Base-by-base conservation (phyloP, 2,888 invertebrate species). In the Heliconius sara region DNA sequence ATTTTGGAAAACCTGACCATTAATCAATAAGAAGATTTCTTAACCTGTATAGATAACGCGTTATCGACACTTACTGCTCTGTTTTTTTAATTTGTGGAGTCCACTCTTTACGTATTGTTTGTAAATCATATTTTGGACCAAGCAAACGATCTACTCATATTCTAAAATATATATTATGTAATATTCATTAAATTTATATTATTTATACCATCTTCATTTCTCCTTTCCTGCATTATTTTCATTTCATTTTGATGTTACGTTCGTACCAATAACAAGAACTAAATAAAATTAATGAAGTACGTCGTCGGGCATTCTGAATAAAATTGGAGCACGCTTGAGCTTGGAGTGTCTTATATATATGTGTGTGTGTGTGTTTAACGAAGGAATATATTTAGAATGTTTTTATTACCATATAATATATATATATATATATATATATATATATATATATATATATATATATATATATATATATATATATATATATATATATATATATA, bases 251-350 rank as follows among this genome's bases (percentile, higher is more conserved):
- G 19, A 52, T 72, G 5, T 25, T 57, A 52, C 52, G 52, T 52
- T 22, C 19, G 7, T 72, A 30, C 72, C 52, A 57, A 72, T 57
- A 72, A 72, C 27, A 72, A 72, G 52, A 72, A 57, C 72, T 72
- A 57, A 72, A 34, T 34, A 52, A 72, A 72, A 57, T 72, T 72
- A 72, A 72, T 34, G 57, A 52, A 72, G 57, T 34, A 30, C 72
- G 22, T 57, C 72, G 30, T 57, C 72, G 72, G 72, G 57, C 30
- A 34, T 72, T 72, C 57, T 57, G 30, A 72, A 57, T 72, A 57
- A 57, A 57, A 52, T 57, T 72, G 72, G 30, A 57, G 72, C 13
- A 57, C 57, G 34, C 52, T 57, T 72, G 30, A 72, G 57, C n/a
- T 57, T 19, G 30, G 57, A 9, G 12, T 30, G 0, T 27, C 19